Conservation (phyloP, 2,888 invertebrate genomes). For the Automeris io region DNA sequence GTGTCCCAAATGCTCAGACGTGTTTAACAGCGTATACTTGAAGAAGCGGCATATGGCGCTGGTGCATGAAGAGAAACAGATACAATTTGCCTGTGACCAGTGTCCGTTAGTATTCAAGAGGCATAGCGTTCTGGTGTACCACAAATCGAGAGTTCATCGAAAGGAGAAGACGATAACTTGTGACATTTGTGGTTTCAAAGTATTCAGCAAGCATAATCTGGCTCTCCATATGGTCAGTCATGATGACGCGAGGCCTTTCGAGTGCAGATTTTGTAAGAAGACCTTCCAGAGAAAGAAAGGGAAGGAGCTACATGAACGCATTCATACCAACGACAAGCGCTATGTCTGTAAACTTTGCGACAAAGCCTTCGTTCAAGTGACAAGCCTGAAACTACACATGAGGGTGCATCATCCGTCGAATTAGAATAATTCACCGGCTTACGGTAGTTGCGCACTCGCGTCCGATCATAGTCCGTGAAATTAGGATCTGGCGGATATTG, state of each 20-base stretch:
- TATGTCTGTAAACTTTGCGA: conserved; percentile 38
- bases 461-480: not conserved
- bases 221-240: conserved; percentile 47
- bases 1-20: conserved; percentile 20
- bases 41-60: conserved; percentile 25
- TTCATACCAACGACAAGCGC: conserved; percentile 51
- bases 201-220: conserved; percentile 17
- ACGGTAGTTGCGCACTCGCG: not conserved
- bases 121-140: conserved; percentile 24
- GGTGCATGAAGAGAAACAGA: conserved; percentile 22
- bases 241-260: conserved; percentile 46
- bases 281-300: conserved; percentile 55
- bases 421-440: not conserved
- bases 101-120: conserved; percentile 33
- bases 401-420: conserved; percentile 6
- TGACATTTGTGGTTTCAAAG: conserved; percentile 16
- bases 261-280: conserved; percentile 54
- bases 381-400: conserved; percentile 32
- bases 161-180: conserved; percentile 17
- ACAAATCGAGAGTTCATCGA: conserved; percentile 26
- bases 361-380: conserved; percentile 62
- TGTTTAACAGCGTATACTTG: conserved; percentile 19
- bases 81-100: conserved; percentile 36
- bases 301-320: conserved; percentile 54
- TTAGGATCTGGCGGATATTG: not conserved